phyloP scores from a whole-genome alignment of 2,113 vertebrate genomes.

The Rutilus rutilus region DNA sequence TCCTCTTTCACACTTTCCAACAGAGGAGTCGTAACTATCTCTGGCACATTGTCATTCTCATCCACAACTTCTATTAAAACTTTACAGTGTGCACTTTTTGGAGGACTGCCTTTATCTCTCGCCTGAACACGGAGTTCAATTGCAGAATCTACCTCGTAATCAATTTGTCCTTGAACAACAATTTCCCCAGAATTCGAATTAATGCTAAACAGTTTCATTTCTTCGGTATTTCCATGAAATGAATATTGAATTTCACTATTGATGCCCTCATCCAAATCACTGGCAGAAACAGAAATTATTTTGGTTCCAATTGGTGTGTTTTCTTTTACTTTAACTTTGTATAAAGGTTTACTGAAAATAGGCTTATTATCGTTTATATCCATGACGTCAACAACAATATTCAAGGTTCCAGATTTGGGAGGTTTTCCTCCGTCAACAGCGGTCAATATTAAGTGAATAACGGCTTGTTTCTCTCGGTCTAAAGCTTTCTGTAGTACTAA shows the following conservation, averaged over 20 bases:
- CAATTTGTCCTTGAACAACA: slow-evolving; percentile 65
- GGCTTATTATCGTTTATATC: slow-evolving; percentile 65
- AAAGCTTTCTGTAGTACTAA: slow-evolving; percentile 65
- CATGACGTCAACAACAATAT: slow-evolving; percentile 51
- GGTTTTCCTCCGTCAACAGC: slow-evolving; percentile 67
- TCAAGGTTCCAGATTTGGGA: slow-evolving; percentile 47
- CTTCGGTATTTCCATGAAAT: slow-evolving; percentile 59
- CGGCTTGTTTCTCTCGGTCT: slow-evolving; percentile 61
- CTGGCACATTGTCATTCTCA: slow-evolving; percentile 46
- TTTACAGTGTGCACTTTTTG: slow-evolving; percentile 53
- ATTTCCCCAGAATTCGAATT: slow-evolving; percentile 74
- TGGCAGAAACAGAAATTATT: background rate
- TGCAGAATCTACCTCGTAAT: slow-evolving; percentile 68
- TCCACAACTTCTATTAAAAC: slow-evolving; percentile 55
- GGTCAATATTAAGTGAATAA: slow-evolving; percentile 53
- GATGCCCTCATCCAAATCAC: slow-evolving; percentile 61
- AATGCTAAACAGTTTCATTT: slow-evolving; percentile 63
- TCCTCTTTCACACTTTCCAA: slow-evolving; percentile 52
- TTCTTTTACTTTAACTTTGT: background rate
- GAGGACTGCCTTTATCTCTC: slow-evolving; percentile 51
- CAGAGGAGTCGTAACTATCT: no score
- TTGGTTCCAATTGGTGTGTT: background rate
- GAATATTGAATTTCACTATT: slow-evolving; percentile 46
- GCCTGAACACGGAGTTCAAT: slow-evolving; percentile 57
- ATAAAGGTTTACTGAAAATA: slow-evolving; percentile 52